Evolutionary conservation across 2,888 invertebrate genomes (phyloP).

Genomic region (Drosophila basisetae): DNA sequence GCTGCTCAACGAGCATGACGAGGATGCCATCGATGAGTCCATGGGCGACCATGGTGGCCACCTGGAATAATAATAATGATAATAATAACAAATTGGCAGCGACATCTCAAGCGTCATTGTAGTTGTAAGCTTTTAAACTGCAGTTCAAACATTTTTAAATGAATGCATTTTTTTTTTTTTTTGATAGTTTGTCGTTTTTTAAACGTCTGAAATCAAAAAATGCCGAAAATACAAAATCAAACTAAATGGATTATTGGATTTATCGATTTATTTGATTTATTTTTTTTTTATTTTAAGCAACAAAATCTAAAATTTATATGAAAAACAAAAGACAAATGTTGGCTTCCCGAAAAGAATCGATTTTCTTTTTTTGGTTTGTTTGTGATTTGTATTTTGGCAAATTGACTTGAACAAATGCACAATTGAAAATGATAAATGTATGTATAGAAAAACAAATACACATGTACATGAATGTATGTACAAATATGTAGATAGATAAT

Average conservation of each 20-base stretch:
- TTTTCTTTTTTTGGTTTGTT: background rate
- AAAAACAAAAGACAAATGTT: background rate
- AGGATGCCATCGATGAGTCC: slow-evolving; percentile 85
- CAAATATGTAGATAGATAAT: slow-evolving; percentile 40
- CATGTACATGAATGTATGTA: slow-evolving; percentile 8
- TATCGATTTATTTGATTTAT: background rate
- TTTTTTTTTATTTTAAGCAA: background rate
- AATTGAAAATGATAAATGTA: slow-evolving; percentile 14
- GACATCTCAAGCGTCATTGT: slow-evolving; percentile 5
- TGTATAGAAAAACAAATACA: slow-evolving; percentile 1
- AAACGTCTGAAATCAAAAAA: slow-evolving; percentile 2
- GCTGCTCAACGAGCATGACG: slow-evolving; percentile 87
- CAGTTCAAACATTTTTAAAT: slow-evolving; percentile 6
- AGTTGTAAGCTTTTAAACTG: slow-evolving; percentile 41
- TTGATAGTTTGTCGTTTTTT: background rate
- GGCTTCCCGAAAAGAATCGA: background rate
- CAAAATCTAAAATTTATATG: background rate
- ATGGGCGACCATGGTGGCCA: slow-evolving; percentile 59
- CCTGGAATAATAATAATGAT: slow-evolving; percentile 39
- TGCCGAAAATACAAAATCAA: background rate
- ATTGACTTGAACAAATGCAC: slow-evolving; percentile 7
- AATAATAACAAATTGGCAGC: background rate
- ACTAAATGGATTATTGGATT: background rate
- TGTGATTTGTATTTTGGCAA: slow-evolving; percentile 15
- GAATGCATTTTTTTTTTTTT: background rate